Evolutionary conservation across 2,888 invertebrate species (phyloP), one percentile per base, ranked within the genome.

Genomic region (Aphidius colemani): DNA sequence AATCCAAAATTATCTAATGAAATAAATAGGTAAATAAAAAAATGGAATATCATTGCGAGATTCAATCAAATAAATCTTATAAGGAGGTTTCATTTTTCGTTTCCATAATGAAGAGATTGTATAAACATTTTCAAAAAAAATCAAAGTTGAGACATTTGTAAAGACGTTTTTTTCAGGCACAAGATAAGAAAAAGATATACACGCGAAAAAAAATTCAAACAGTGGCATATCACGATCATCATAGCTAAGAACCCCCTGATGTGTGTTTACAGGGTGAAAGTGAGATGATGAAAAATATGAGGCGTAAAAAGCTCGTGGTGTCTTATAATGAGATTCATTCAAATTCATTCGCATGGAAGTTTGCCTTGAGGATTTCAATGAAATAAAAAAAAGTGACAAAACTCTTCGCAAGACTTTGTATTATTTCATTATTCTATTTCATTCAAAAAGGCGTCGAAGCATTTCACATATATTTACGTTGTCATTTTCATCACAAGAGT

Each of bases 281-380:
- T 50, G 50, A 59, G 43, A 63, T 63, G 58, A 63, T 63, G 44
- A 63, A 63, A 63, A 63, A 53, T 63, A 63, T 63, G 63, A 59
- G 59, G 63, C 63, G 63, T 63, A 60, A 59, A 63, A 56, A 66
- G 55, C 59, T 67, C 66, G 43, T 46, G 58, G 65, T 56, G 56
- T 55, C 59, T 30, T 30, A 55, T 65, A 66, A 69, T 64, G 65
- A 67, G 61, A 67, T 67, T 69, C 69, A 67, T 67, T 70, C 65
- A 51, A 41, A 66, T 53, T 61, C 67, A 66, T 59, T 69, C 65
- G 66, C 61, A 67, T 59, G 66, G 69, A 69, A 69, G 62, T 66
- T 59, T 49, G 57, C 50, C 63, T 69, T 56, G 50, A 57, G 60
- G 63, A 60, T 59, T 13, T 30, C 18, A 30, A 50, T 40, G 53